Conservation (phyloP, 2,797 vertebrate genomes). For the Coracias cyanogaster region DNA sequence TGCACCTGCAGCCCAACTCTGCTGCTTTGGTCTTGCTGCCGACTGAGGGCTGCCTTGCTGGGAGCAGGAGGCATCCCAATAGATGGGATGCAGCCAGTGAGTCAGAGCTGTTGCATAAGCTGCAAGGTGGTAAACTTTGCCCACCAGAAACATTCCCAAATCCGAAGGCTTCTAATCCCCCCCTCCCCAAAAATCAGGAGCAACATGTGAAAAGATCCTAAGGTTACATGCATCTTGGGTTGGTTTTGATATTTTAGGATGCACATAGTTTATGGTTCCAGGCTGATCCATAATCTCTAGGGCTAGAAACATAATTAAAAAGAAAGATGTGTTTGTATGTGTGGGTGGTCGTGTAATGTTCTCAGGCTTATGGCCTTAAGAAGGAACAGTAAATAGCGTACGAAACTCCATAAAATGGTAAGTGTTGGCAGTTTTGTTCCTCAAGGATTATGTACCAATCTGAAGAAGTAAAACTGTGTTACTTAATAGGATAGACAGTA, state of each 20-base stretch:
- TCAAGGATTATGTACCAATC: neutral
- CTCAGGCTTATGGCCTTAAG: neutral
- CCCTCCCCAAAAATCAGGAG: neutral
- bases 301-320: constrained; percentile 4
- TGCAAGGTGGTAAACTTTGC: neutral
- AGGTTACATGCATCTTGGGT: rapidly evolving
- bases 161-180: neutral
- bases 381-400: constrained; percentile 23
- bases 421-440: neutral
- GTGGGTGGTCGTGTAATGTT: neutral
- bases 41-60: rapidly evolving
- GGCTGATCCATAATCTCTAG: neutral
- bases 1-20: rapidly evolving
- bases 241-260: neutral
- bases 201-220: neutral
- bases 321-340: neutral
- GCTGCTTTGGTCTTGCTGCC: rapidly evolving
- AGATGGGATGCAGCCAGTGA: neutral
- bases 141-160: neutral
- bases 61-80: neutral
- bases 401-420: neutral
- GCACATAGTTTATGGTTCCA: neutral
- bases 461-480: neutral
- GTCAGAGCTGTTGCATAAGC: neutral
- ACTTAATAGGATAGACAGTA: neutral